Conservation (phyloP, 2,888 invertebrate genomes). For the Trypoxylon attenuatum region DNA sequence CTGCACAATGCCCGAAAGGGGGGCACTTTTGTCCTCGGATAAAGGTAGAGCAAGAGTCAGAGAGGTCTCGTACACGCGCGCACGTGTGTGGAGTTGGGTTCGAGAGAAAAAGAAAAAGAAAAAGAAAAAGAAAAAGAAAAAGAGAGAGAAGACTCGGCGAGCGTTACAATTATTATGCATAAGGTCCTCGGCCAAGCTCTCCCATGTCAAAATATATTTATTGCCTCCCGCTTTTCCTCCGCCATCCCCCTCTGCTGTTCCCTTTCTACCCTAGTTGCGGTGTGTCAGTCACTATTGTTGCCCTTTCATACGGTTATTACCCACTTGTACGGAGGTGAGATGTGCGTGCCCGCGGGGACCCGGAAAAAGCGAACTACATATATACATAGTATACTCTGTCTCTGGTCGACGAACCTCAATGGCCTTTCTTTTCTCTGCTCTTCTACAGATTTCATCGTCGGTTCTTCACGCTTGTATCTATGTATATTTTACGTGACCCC, state of each 20-base stretch:
- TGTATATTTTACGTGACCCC: too few relatives aligned
- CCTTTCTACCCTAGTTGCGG: constrained; percentile 60
- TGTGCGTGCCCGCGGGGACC: background rate
- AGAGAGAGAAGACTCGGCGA: constrained; percentile 16
- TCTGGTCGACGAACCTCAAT: background rate
- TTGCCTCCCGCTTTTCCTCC: constrained; percentile 57
- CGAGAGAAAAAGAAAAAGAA: constrained; percentile 9
- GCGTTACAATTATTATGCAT: constrained; percentile 70
- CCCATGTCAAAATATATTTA: constrained; percentile 75
- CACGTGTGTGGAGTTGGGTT: constrained; percentile 21
- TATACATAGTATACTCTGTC: background rate
- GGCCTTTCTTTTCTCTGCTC: constrained; percentile 2
- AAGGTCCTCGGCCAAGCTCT: constrained; percentile 57
- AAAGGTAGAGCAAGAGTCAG: constrained; percentile 29
- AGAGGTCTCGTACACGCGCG: constrained; percentile 11
- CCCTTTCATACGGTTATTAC: constrained; percentile 72
- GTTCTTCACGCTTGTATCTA: constrained; percentile 6
- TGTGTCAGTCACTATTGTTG: constrained; percentile 68
- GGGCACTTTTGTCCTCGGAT: constrained; percentile 28
- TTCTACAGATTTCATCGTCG: too few relatives aligned
- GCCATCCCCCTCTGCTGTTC: constrained; percentile 29
- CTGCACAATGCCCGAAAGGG: constrained; percentile 55
- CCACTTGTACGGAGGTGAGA: constrained; percentile 64
- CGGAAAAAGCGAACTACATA: too few relatives aligned
- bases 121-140: constrained; percentile 14